Percentiles rank a stretch among this genome's conserved stretches.
Evolutionary conservation across 2,888 invertebrate species (phyloP).

Genomic region (Mythimna albipuncta): DNA sequence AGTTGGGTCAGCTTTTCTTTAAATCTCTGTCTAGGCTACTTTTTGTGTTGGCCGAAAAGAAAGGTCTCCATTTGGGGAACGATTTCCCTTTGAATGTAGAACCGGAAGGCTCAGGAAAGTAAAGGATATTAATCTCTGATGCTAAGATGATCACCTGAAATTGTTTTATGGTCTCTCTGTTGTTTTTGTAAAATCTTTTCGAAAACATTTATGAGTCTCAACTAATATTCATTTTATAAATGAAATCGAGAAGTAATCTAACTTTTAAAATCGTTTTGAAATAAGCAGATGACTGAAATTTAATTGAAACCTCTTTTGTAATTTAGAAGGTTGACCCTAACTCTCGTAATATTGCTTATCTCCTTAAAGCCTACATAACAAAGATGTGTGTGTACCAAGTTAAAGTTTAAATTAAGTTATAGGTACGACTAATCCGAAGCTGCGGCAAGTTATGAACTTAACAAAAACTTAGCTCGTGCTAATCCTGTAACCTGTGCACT

Average conservation of each 20-base stretch:
- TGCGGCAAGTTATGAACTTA: slow-evolving; percentile 44
- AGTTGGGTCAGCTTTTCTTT: slow-evolving; percentile 65
- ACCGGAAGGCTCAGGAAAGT: slow-evolving; percentile 10
- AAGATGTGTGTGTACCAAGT: background rate
- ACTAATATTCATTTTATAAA: background rate
- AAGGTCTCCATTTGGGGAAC: slow-evolving; percentile 48
- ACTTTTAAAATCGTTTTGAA: background rate
- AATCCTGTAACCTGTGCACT: slow-evolving; percentile 36
- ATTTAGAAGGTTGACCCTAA: background rate
- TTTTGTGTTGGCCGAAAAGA: slow-evolving; percentile 53
- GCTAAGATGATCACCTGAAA: slow-evolving; percentile 8
- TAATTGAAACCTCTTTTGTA: background rate
- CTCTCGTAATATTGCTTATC: background rate
- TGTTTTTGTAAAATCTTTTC: background rate
- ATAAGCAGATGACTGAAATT: background rate
- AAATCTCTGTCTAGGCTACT: slow-evolving; percentile 56
- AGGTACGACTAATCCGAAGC: slow-evolving; percentile 11
- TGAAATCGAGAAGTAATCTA: background rate
- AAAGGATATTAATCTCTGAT: slow-evolving; percentile 29
- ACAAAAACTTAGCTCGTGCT: slow-evolving; percentile 41
- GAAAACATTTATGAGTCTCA: slow-evolving; percentile 3
- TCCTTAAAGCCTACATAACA: background rate
- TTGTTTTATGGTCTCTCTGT: slow-evolving; percentile 7
- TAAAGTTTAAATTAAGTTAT: slow-evolving; percentile 16
- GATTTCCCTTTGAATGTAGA: slow-evolving; percentile 33